Percentiles rank a stretch among this genome's conserved stretches.
Conservation (phyloP, 2,113 vertebrate species). For the Thomomys bottae region DNA sequence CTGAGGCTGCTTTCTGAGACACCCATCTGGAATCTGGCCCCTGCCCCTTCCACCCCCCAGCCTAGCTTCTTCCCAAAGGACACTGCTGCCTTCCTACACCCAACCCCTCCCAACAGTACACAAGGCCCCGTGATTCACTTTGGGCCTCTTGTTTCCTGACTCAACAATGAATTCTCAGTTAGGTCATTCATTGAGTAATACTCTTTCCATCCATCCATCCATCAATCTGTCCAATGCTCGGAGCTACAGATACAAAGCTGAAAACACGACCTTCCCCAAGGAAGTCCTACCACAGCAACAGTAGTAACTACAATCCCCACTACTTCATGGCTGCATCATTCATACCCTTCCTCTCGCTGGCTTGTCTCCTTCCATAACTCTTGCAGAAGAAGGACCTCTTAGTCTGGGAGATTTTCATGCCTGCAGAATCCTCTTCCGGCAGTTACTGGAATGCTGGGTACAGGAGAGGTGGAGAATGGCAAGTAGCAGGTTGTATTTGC, state of each 20-base stretch:
- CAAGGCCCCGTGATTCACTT: slow-evolving; percentile 20
- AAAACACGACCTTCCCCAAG: neutral
- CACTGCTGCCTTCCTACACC: neutral
- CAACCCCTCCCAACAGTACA: slow-evolving; percentile 12
- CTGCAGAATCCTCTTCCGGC: neutral
- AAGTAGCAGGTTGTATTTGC: neutral
- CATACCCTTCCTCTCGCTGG: neutral
- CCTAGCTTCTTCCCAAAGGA: slow-evolving; percentile 42
- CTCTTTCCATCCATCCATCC: neutral
- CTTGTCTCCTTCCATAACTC: neutral
- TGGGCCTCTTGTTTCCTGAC: slow-evolving; percentile 28
- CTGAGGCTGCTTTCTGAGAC: slow-evolving; percentile 33
- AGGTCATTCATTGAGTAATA: slow-evolving; percentile 58
- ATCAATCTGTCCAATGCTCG: neutral
- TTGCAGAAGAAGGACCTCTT: neutral
- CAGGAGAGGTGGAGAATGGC: no score
- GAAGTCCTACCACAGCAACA: neutral
- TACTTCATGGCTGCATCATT: neutral
- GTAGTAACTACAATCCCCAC: neutral
- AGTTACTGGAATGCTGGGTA: no score
- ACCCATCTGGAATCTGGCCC: slow-evolving; percentile 10
- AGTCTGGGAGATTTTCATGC: neutral
- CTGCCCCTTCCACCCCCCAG: neutral
- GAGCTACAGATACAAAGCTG: neutral
- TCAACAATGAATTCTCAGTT: slow-evolving; percentile 48